Conservation (phyloP, 2,113 vertebrate species). For the Herpetotheres cachinnans region DNA sequence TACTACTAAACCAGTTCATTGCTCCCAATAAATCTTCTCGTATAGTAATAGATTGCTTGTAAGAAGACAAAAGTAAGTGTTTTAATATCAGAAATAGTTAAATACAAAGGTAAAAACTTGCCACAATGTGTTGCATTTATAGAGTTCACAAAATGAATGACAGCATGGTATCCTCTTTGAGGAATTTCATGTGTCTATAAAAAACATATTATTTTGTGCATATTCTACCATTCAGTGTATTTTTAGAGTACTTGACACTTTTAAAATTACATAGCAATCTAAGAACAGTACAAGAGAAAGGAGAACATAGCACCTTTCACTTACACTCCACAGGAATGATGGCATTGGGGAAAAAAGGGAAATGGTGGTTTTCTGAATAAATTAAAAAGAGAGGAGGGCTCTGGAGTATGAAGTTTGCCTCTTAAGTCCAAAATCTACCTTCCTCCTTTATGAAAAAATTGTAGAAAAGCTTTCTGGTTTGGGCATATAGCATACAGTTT, state of each 20-base stretch:
- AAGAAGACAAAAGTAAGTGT: slow-evolving; percentile 4
- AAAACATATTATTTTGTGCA: slow-evolving; percentile 51
- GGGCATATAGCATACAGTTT: not conserved
- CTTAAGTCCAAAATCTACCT: not conserved
- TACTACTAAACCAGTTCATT: not conserved
- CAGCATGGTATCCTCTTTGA: slow-evolving; percentile 30
- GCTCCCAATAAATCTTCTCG: not conserved
- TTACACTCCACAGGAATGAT: not conserved
- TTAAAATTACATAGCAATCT: slow-evolving; percentile 19
- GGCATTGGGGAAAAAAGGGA: not conserved
- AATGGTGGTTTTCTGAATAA: not conserved
- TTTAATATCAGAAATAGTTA: slow-evolving; percentile 37
- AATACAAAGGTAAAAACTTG: slow-evolving; percentile 36
- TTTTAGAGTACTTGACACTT: slow-evolving; percentile 22
- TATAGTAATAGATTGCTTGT: not conserved
- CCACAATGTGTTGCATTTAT: slow-evolving; percentile 18
- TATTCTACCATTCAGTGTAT: slow-evolving; percentile 31
- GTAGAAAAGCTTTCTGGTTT: not conserved
- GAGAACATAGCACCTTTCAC: not conserved
- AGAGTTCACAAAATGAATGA: slow-evolving; percentile 61
- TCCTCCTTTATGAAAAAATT: not conserved
- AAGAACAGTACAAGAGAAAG: slow-evolving; percentile 24
- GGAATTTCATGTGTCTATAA: slow-evolving; percentile 37
- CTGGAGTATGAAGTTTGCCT: not conserved
- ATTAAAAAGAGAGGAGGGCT: not conserved